Evolutionary conservation across 2,888 invertebrate species (phyloP).

Genomic region (Clistopyga incitator): DNA sequence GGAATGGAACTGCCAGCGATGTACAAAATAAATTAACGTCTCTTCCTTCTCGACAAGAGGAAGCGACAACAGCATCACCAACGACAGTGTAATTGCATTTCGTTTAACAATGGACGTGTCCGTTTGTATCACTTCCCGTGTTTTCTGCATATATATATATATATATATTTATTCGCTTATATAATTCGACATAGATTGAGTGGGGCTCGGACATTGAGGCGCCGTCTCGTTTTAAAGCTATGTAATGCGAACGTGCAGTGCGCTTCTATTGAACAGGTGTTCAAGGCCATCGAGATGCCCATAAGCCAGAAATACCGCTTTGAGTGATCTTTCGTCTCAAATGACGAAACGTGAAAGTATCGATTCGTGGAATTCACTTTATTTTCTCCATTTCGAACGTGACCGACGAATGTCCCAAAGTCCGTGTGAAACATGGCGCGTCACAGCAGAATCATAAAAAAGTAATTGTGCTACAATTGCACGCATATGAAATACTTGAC

Average conservation of each 20-base stretch:
- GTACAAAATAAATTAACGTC: constrained; percentile 47
- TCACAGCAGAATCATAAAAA: too few species aligned
- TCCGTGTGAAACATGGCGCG: too few species aligned
- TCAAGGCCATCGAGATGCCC: constrained; percentile 69
- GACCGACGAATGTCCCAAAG: not conserved
- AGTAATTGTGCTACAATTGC: too few species aligned
- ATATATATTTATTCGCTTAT: constrained; percentile 58
- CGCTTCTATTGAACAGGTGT: constrained; percentile 68
- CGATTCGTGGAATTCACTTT: constrained; percentile 21
- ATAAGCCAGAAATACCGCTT: constrained; percentile 30
- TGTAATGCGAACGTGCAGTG: constrained; percentile 24
- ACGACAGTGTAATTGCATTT: constrained; percentile 32
- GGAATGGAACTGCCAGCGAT: constrained; percentile 23
- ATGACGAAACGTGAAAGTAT: constrained; percentile 50
- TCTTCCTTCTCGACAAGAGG: constrained; percentile 17
- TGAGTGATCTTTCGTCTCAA: constrained; percentile 32
- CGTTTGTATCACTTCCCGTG: constrained; percentile 73
- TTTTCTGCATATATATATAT: too few species aligned
- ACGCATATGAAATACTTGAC: too few species aligned
- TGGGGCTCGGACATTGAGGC: constrained; percentile 50
- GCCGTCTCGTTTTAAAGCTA: constrained; percentile 38
- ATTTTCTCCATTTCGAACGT: constrained; percentile 4
- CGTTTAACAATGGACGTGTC: constrained; percentile 71
- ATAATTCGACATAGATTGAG: constrained; percentile 23
- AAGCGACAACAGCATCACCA: constrained; percentile 23